Base-by-base conservation (phyloP, 2,113 vertebrate species). In the Poeciliopsis turrubarensis region DNA sequence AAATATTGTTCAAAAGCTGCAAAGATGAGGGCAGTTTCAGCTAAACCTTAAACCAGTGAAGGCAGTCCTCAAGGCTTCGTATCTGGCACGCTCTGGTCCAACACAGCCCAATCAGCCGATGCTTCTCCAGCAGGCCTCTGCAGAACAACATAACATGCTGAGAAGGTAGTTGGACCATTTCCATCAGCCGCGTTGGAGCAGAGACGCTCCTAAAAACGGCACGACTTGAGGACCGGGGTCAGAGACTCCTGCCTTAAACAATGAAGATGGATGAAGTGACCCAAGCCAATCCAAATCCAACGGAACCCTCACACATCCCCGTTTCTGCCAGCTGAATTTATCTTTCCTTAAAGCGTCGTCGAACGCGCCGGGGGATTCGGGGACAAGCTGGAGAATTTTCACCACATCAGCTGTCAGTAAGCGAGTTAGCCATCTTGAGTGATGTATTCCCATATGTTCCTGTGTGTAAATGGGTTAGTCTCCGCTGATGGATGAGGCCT, bases 391-490 rank as follows among this genome's bases (percentile, higher is more conserved):
- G 61, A 81, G 67, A 83, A 73, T 82, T 86, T 92, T 84, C 79
- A 79, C 54, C 90, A 90, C 87, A 79, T 89, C 85, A 73, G 87
- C 81, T 31, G 30, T 84, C 79, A 39, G 75, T 91, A 89, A 92
- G 83, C 88, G 90, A 91, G 86, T 92, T 90, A 91, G 89, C 70
- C 82, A 77, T 84, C 62, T 73, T 86, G 89, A 90, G 79, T 83
- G 85, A 91, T 86, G 79, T 67, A 70, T 89, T 75, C 82, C 71
- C 17, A 75, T 74, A 77, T 81, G 87, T 86, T 83, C 68, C 81
- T 75, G 79, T 86, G 63, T 83, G 84, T 92, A 92, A 91, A 91
- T 91, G 91, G 92, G 89, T 92, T 93, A 91, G 89, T 86, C 84
- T 73, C 15, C 37, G 84, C n/a, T 93, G 92, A 93, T 93, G 91